A percentile compares a stretch with the other conserved stretches of the same genome.
These are phyloP conservation scores for Hydrolagus affinis DNA, from an alignment of 2,113 vertebrate genomes.

Conservation along the genomic window DNA sequence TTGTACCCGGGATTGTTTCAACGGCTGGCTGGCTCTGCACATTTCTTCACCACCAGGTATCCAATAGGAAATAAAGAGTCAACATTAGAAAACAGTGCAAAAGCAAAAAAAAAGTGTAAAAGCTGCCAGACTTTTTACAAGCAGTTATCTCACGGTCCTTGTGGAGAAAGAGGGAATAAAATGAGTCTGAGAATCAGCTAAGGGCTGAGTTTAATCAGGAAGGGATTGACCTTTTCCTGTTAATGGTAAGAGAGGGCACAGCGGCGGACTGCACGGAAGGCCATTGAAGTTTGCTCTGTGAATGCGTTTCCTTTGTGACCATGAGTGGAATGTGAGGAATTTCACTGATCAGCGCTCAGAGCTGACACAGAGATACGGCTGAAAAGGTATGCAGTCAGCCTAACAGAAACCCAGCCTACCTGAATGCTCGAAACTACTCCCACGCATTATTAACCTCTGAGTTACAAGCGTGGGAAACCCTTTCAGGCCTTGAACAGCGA, in stretches of 20 bases:
- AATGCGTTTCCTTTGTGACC: constrained; percentile 39
- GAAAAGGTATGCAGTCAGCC: constrained; percentile 56
- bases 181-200: not conserved
- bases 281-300: constrained; percentile 42
- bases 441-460: constrained; percentile 58
- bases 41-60: not conserved
- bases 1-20: not conserved
- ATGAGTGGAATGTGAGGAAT: constrained; percentile 47
- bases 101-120: not conserved
- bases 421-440: constrained; percentile 72
- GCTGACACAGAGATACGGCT: constrained; percentile 40
- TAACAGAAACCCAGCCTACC: constrained; percentile 70
- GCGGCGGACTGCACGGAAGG: constrained; percentile 37
- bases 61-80: not conserved
- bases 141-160: not conserved
- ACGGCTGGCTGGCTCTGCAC: not conserved
- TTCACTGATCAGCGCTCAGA: constrained; percentile 42
- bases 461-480: constrained; percentile 59
- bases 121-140: not conserved
- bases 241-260: constrained; percentile 36
- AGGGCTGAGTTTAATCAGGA: constrained; percentile 17
- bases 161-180: not conserved
- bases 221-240: constrained; percentile 30
- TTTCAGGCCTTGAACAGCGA: constrained; percentile 38
- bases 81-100: not conserved